phyloP scores from a whole-genome alignment of 2,797 vertebrate genomes.

The Poeciliopsis paucimaculata region DNA sequence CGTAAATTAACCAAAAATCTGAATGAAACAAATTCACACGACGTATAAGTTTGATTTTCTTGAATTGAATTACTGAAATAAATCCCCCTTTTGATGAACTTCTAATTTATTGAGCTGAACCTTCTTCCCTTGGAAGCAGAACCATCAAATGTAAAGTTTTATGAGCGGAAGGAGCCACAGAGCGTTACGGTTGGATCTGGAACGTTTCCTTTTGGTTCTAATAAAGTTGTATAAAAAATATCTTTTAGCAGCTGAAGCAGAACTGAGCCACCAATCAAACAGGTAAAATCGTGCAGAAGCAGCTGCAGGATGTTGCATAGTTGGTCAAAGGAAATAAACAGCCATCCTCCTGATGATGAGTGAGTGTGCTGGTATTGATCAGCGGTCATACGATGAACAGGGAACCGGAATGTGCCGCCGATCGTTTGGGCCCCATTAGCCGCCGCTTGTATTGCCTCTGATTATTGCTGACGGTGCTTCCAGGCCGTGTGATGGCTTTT shows the following conservation, averaged over 20 bases:
- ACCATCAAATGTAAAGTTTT: not conserved
- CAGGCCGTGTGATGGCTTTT: conserved; percentile 66
- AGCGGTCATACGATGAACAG: conserved; percentile 73
- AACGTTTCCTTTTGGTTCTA: not conserved
- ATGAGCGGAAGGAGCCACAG: not conserved
- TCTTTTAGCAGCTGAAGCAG: not conserved
- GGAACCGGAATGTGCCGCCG: conserved; percentile 59
- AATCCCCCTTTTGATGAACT: not conserved
- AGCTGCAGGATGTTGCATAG: conserved; percentile 17
- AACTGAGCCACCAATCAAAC: not conserved
- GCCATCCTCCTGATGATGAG: conserved; percentile 72
- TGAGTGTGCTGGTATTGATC: conserved; percentile 70
- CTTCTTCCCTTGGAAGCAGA: not conserved
- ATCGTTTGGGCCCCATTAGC: conserved; percentile 76
- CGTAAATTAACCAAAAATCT: not conserved
- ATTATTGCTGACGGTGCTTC: conserved; percentile 73
- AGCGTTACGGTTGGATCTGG: not conserved
- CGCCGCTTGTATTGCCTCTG: conserved; percentile 62
- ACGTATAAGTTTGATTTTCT: not conserved
- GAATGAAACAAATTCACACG: not conserved
- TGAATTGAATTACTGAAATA: not conserved
- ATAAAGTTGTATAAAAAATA: not conserved
- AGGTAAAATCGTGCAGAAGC: conserved; percentile 11
- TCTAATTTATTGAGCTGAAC: not conserved
- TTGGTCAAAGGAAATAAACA: conserved; percentile 64